Percentiles rank a stretch among this genome's conserved stretches.
phyloP scores from a whole-genome alignment of 2,888 invertebrate genomes.

The Coelogynopora nodosa region DNA sequence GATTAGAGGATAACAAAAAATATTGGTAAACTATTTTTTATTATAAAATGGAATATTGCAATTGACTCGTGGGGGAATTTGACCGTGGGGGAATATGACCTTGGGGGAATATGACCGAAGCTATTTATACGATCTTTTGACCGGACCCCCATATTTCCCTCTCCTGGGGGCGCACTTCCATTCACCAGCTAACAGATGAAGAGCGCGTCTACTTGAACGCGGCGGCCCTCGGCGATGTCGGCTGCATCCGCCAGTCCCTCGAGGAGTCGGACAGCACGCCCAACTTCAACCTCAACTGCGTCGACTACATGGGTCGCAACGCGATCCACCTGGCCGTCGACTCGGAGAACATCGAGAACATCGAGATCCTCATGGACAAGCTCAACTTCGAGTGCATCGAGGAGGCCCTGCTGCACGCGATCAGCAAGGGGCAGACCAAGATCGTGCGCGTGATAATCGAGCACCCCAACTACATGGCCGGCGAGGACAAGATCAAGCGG shows the following conservation, averaged over 20 bases:
- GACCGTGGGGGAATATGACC: no score
- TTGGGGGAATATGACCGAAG: no score
- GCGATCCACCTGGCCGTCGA: conserved; percentile 71
- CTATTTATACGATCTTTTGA: no score
- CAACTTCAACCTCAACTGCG: conserved; percentile 60
- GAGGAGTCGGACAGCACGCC: conserved; percentile 54
- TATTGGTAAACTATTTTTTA: no score
- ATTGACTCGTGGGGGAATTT: no score
- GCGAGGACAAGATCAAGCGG: conserved; percentile 58
- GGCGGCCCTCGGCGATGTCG: conserved; percentile 59
- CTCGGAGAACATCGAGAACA: conserved; percentile 68
- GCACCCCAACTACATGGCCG: conserved; percentile 62
- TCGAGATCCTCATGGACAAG: conserved; percentile 68
- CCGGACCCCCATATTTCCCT: no score
- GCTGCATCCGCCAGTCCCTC: conserved; percentile 59
- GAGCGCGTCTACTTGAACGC: conserved; percentile 61
- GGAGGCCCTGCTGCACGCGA: conserved; percentile 70
- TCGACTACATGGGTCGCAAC: conserved; percentile 67
- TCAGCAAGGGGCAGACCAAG: conserved; percentile 67
- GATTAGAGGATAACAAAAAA: no score
- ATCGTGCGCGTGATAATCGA: conserved; percentile 67
- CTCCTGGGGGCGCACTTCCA: no score
- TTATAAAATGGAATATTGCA: no score
- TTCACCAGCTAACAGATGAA: conserved; percentile 59
- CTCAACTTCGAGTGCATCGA: conserved; percentile 67